Conservation (phyloP, 2,113 vertebrate genomes). For the Marmota monax region DNA sequence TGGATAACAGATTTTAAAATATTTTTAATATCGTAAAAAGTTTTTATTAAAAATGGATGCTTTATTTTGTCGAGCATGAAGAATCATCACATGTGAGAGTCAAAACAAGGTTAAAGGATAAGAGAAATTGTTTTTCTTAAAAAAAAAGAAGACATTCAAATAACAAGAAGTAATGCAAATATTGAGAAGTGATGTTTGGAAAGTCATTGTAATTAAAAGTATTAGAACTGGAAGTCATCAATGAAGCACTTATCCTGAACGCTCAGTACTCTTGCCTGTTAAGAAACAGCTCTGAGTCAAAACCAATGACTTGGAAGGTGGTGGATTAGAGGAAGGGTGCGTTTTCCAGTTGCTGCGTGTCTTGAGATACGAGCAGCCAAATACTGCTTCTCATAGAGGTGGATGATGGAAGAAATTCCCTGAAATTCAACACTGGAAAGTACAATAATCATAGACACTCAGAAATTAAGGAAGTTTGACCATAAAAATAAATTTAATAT, state of each 20-base stretch:
- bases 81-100: not conserved
- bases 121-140: not conserved
- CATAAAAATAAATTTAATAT: no score
- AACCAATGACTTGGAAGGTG: no score
- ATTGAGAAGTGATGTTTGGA: not conserved
- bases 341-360: no score
- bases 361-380: no score
- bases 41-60: slow-evolving; percentile 6
- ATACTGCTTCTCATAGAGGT: no score
- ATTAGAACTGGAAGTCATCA: not conserved
- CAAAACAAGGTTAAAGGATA: slow-evolving; percentile 36
- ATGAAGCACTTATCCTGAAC: not conserved
- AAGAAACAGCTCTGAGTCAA: not conserved
- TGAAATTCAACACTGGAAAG: no score
- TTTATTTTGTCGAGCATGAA: slow-evolving; percentile 44
- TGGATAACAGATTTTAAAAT: slow-evolving; percentile 20
- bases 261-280: not conserved
- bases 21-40: not conserved
- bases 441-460: no score
- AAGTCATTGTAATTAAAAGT: not conserved
- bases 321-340: no score
- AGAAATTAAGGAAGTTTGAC: no score
- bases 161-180: not conserved
- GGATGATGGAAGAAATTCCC: no score
- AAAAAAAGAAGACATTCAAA: not conserved